Base-by-base conservation (phyloP, 2,888 invertebrate species). In the Octodonta nipae region DNA sequence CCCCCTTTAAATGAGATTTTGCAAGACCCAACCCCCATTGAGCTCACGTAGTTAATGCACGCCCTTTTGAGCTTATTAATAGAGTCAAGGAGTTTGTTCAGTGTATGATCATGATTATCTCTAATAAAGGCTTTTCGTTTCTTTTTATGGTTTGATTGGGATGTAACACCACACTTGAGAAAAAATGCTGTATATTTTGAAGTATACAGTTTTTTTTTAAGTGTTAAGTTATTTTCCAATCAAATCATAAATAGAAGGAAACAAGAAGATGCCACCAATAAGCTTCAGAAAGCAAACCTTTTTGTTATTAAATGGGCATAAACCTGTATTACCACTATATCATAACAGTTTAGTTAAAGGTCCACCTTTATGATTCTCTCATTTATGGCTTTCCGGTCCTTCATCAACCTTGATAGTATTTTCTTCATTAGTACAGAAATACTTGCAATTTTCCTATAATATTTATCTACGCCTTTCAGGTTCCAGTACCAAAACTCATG, bases 401-500 rank as follows among this genome's bases (percentile, higher is more conserved):
- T 20, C n/a, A 20, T 20, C 7, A 7, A n/a, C n/a, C 20, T 20
- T 20, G 20, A 6, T 20, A 20, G 20, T n/a, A 7, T 20, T 20
- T 20, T 20, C 20, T 20, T 20, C 6, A 20, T 20, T 20, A 7
- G n/a, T 7, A 20, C n/a, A 20, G 20, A 20, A 20, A 20, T n/a
- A 20, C 20, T n/a, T 6, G 20, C 20, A n/a, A n/a, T n/a, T n/a
- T n/a, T n/a, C n/a, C n/a, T n/a, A n/a, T n/a, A n/a, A 20, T 6
- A 20, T 20, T 20, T 20, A n/a, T 20, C 20, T 7, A 20, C 20
- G 20, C 20, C 20, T 20, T 20, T 20, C 20, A 20, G 6, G n/a
- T 20, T 20, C 20, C 20, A 20, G 20, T 20, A 20, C 20, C 20
- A 20, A 20, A 20, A 20, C 20, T 20, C 20, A 20, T 20, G 6